Evolutionary conservation across 2,888 invertebrate species (phyloP), one percentile per base, ranked within the genome.

Genomic region (Dioctria rufipes): DNA sequence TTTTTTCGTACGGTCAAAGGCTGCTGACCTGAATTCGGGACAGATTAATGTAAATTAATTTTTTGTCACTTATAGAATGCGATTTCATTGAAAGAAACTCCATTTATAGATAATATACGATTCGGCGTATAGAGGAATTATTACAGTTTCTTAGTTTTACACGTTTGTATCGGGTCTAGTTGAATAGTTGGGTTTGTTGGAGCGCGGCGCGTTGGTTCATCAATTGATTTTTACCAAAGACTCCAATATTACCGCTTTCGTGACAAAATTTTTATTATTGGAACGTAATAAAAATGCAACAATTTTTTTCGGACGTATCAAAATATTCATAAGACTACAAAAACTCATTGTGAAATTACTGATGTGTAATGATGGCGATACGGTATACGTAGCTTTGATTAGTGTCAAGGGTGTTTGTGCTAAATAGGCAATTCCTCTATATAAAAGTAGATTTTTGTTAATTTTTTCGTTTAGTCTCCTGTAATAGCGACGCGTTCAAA

Each of bases 381-480:
- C 9, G 54, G 54, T 13, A 67, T 11, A 37, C 40, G 51, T 67
- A 8, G 25, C 42, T 42, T 3, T 78, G 54, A 66, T 78, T 51
- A 66, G 78, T 78, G 54, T 65, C 78, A 66, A 66, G 51, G 54
- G 66, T 54, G 42, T 25, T 39, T 25, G 39, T 39, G 39, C n/a
- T 42, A 54, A 51, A 78, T 63, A 78, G 65, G 63, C 78, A 78
- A 78, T 66, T 54, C 66, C 66, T 79, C 67, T 13, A 43, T 79
- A 79, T 79, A 79, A 79, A 79, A 79, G 67, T 67, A 25, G 58
- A 79, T n/a, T 67, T 79, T 43, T 8, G 39, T 65, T 54, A 43
- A 67, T 79, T 79, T 79, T 79, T 58, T 67, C 13, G 67, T 67
- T 79, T 79, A 79, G 79, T 79, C 60, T 54, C 67, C 67, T 60